phyloP scores from a whole-genome alignment of 2,888 invertebrate genomes.

The Hoplodrina blanda region DNA sequence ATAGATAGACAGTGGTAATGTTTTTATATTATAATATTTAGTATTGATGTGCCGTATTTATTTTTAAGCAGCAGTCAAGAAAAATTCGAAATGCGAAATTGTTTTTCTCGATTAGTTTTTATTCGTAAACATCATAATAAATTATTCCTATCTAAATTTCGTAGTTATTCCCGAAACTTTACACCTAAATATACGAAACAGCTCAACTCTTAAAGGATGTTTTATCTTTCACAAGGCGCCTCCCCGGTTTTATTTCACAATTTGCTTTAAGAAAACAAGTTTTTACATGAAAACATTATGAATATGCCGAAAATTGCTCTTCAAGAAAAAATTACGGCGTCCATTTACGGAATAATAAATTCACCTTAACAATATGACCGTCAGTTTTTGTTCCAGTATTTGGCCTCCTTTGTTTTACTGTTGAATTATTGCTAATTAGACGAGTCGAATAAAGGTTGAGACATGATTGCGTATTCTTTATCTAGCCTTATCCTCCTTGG shows the following conservation, averaged over 20 bases:
- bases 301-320: conserved; percentile 39
- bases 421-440: conserved; percentile 62
- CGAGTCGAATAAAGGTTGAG: conserved; percentile 38
- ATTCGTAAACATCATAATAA: background rate
- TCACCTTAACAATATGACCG: conserved; percentile 39
- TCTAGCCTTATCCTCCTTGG: background rate
- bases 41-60: too few relatives aligned
- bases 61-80: background rate
- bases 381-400: conserved; percentile 41
- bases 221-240: conserved; percentile 18
- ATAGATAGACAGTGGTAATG: too few relatives aligned
- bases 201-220: conserved; percentile 23
- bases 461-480: conserved; percentile 43
- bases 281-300: conserved; percentile 22
- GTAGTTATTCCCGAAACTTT: conserved; percentile 12
- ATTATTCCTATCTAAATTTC: conserved; percentile 13
- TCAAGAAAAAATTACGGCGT: conserved; percentile 25
- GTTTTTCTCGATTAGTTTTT: background rate
- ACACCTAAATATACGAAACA: conserved; percentile 26
- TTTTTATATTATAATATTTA: too few relatives aligned
- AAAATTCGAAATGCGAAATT: background rate
- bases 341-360: conserved; percentile 34
- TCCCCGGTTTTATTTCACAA: conserved; percentile 21
- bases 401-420: conserved; percentile 49
- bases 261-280: conserved; percentile 27